Evolutionary conservation across 2,113 vertebrate genomes (phyloP).

Genomic region (Pungitius pungitius): DNA sequence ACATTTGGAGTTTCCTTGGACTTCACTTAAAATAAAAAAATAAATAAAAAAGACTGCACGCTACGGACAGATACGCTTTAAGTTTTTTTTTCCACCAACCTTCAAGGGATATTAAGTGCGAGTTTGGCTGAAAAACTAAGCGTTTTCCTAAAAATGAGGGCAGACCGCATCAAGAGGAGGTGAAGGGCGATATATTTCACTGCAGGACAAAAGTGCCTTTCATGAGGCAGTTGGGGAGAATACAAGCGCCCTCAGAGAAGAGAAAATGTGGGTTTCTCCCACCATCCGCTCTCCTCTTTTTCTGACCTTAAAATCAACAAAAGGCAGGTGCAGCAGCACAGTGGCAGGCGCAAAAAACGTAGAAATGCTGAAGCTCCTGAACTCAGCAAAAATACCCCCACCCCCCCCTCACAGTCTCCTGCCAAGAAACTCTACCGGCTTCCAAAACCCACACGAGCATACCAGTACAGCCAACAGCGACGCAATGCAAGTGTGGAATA

Average conservation of each 20-base stretch:
- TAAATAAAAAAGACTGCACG: slow-evolving; percentile 33
- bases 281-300: slow-evolving; percentile 68
- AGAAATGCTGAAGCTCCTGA: slow-evolving; percentile 63
- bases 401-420: not conserved
- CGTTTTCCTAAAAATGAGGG: slow-evolving; percentile 65
- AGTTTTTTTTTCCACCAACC: slow-evolving; percentile 65
- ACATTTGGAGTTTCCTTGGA: slow-evolving; percentile 38
- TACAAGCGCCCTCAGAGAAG: slow-evolving; percentile 70
- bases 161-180: slow-evolving; percentile 78
- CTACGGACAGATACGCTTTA: slow-evolving; percentile 38
- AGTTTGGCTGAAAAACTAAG: slow-evolving; percentile 45
- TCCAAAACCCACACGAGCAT: slow-evolving; percentile 54
- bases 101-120: slow-evolving; percentile 25
- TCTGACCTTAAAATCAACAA: slow-evolving; percentile 79
- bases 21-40: slow-evolving; percentile 27
- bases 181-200: slow-evolving; percentile 79
- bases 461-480: slow-evolving; percentile 39
- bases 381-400: slow-evolving; percentile 65
- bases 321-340: slow-evolving; percentile 77
- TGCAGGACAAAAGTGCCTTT: slow-evolving; percentile 79
- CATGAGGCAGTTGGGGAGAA: slow-evolving; percentile 67
- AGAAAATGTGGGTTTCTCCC: slow-evolving; percentile 72
- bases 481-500: slow-evolving; percentile 25
- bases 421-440: slow-evolving; percentile 63
- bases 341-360: slow-evolving; percentile 46